A percentile compares a stretch with the other conserved stretches of the same genome.
Evolutionary conservation across 2,113 vertebrate genomes (phyloP).

Genomic region (Sylvicapra grimmia): DNA sequence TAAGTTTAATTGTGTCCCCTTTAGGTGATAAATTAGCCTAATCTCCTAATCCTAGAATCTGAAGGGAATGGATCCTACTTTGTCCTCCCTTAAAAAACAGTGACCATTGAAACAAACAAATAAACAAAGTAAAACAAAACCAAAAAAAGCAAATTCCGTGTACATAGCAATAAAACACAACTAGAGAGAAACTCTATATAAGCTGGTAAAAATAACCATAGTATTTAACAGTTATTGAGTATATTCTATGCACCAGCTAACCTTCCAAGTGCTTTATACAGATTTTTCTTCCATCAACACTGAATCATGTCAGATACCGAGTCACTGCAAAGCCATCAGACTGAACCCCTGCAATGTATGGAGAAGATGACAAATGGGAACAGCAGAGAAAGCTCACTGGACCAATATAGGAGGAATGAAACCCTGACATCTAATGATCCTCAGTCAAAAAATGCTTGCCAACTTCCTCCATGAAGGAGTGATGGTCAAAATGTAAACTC

Average conservation of each 20-base stretch:
- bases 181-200: background rate
- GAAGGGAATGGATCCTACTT: background rate
- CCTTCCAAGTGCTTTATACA: background rate
- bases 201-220: background rate
- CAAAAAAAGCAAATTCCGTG: background rate
- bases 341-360: background rate
- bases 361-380: background rate
- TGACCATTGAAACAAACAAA: background rate
- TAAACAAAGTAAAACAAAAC: background rate
- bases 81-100: background rate
- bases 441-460: background rate
- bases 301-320: background rate
- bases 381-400: background rate
- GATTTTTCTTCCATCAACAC: background rate
- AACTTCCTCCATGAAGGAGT: background rate
- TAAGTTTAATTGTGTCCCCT: slow-evolving; percentile 2
- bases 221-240: background rate
- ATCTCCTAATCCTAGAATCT: background rate
- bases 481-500: background rate
- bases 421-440: background rate
- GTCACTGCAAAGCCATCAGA: background rate
- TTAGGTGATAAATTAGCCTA: background rate
- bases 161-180: background rate
- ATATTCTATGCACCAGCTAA: background rate
- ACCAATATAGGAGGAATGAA: background rate